Evolutionary conservation across 1,140 invertebrate species (phyloP).

Genomic region (Aporrectodea caliginosa): DNA sequence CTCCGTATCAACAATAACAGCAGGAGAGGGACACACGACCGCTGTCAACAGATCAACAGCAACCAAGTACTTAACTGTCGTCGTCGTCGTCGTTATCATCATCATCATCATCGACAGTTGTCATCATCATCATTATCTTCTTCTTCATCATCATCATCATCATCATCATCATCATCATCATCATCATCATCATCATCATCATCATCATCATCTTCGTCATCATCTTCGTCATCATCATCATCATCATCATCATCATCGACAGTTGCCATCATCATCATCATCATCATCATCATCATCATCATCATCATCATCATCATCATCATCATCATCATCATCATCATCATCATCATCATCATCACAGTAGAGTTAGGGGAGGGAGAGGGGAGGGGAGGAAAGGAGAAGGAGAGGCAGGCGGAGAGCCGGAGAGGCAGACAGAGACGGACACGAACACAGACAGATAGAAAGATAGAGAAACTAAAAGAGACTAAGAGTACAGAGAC

Average conservation of each 20-base stretch:
- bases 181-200: neutral
- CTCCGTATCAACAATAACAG: neutral
- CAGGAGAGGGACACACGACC: neutral
- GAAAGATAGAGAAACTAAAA: neutral
- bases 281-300: too few relatives aligned
- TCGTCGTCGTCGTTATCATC: neutral
- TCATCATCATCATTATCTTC: neutral
- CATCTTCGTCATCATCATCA: too few relatives aligned
- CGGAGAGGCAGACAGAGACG: too few relatives aligned
- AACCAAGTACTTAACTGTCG: neutral
- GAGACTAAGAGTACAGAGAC: neutral
- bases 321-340: too few relatives aligned
- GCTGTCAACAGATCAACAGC: neutral
- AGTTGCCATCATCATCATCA: too few relatives aligned
- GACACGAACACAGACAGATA: too few relatives aligned
- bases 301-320: too few relatives aligned
- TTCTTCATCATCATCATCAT: neutral
- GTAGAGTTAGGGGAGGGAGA: too few relatives aligned
- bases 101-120: neutral
- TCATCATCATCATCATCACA: too few relatives aligned
- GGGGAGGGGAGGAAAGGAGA: too few relatives aligned
- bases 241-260: slow-evolving; percentile 2
- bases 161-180: neutral
- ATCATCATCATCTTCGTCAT: too few relatives aligned
- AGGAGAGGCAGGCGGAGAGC: too few relatives aligned